Evolutionary conservation across 2,113 vertebrate genomes (phyloP).

Genomic region (Sylvilagus bachmani): DNA sequence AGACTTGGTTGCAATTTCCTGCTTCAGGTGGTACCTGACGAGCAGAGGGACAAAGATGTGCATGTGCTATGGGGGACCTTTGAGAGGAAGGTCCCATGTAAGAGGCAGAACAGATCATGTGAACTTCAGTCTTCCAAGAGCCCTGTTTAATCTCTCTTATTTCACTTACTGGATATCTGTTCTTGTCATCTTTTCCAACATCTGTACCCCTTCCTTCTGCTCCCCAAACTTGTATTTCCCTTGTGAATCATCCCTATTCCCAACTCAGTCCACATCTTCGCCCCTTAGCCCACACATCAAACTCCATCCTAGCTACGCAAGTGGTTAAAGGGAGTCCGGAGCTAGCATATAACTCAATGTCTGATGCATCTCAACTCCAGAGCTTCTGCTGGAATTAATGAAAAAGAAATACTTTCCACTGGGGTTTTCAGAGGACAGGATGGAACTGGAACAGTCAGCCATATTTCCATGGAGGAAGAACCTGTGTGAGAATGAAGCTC

Average conservation of each 20-base stretch:
- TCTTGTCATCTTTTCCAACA: background rate
- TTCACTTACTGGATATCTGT: background rate
- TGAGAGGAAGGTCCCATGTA: background rate
- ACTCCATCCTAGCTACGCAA: background rate
- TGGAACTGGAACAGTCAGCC: background rate
- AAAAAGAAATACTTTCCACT: background rate
- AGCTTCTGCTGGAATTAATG: background rate
- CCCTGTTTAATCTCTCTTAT: background rate
- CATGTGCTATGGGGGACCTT: fast-evolving
- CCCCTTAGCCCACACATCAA: background rate
- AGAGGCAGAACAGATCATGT: background rate
- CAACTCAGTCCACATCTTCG: background rate
- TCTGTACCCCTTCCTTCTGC: background rate
- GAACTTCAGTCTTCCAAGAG: slow-evolving; percentile 10
- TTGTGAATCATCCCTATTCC: background rate
- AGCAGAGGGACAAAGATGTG: background rate
- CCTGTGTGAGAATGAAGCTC: background rate
- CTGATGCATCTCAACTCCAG: background rate
- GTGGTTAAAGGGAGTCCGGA: background rate
- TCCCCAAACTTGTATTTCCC: background rate
- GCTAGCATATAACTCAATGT: background rate
- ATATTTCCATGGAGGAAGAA: background rate
- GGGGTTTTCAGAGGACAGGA: background rate
- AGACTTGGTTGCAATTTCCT: background rate
- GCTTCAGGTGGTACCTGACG: background rate